Evolutionary conservation across 2,797 vertebrate species (phyloP), one percentile per base, ranked within the genome.

Genomic region (Gambusia yucatana): DNA sequence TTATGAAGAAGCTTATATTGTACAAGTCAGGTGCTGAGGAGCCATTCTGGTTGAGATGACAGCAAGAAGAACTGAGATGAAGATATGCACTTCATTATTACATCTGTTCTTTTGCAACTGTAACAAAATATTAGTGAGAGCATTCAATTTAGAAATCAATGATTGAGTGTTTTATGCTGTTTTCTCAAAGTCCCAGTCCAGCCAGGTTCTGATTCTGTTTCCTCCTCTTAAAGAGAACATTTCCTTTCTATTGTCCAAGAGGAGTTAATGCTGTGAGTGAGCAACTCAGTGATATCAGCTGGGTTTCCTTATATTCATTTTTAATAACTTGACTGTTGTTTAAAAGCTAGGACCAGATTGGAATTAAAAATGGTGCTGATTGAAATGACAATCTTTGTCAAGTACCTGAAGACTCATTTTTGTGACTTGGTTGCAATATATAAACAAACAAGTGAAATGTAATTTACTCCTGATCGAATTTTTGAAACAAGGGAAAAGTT

Each of bases 1-100:
- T 50, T 76, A 72, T 75, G 63, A 61, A 43, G 69, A 75, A 1
- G 1, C 50, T 85, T 67, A 50, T 69, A 81, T 71, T 67, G 30
- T 71, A 67, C 75, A 28, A 75, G 83, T 86, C 77, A 84, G 78
- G 65, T 76, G 71, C 63, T 33, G 46, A 76, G 46, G 14, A n/a
- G 61, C 14, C 30, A 77, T 22, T 75, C 48, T 47, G 46, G 6
- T 6, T 57, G 7, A 47, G 1, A 52, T 57, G 9, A 80, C 1
- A 50, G 8, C 8, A 5, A 67, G 33, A 39, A 69, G 20, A 41
- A 20, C 61, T 20, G 6, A 39, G 33, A 36, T 22, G 7, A 65
- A 65, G 33, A 8, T 6, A 39, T 65, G 33, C 33, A 39, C 57
- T 33, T 33, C 59, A 33, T 33, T 1, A 65, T 65, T 9, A 9